These are phyloP conservation scores for Microtus oregoni DNA, from an alignment of 2,113 vertebrate species.

Conservation along the genomic window DNA sequence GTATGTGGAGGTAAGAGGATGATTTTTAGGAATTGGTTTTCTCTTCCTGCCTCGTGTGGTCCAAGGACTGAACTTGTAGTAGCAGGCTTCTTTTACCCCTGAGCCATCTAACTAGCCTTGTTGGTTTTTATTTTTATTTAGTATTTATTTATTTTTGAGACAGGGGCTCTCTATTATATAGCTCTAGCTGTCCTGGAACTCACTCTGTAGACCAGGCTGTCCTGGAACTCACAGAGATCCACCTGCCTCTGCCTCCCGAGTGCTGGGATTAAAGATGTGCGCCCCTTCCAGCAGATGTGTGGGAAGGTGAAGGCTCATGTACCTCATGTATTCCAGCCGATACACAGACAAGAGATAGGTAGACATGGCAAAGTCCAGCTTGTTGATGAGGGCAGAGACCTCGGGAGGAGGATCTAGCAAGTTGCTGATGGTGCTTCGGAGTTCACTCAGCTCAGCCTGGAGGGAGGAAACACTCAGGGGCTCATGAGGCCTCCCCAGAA, in stretches of 20 bases:
- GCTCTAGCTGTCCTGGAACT: background rate
- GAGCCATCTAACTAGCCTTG: background rate
- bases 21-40: background rate
- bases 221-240: background rate
- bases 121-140: background rate
- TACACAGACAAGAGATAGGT: constrained; percentile 98
- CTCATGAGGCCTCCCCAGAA: background rate
- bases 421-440: constrained; percentile 95
- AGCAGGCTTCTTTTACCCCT: background rate
- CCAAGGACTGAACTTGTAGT: background rate
- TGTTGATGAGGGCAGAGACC: constrained; percentile 95
- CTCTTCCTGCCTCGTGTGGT: background rate
- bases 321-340: constrained; percentile 98
- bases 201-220: background rate
- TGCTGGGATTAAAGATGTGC: background rate
- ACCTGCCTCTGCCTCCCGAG: background rate
- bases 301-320: background rate
- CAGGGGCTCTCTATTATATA: background rate
- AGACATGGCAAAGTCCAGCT: constrained; percentile 98
- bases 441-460: constrained; percentile 95
- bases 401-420: constrained; percentile 95
- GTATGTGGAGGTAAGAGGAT: background rate
- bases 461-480: background rate
- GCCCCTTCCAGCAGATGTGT: too few species aligned
- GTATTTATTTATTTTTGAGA: background rate